Base-by-base conservation (phyloP, 2,888 invertebrate genomes). In the Marasmarcha lunaedactyla region DNA sequence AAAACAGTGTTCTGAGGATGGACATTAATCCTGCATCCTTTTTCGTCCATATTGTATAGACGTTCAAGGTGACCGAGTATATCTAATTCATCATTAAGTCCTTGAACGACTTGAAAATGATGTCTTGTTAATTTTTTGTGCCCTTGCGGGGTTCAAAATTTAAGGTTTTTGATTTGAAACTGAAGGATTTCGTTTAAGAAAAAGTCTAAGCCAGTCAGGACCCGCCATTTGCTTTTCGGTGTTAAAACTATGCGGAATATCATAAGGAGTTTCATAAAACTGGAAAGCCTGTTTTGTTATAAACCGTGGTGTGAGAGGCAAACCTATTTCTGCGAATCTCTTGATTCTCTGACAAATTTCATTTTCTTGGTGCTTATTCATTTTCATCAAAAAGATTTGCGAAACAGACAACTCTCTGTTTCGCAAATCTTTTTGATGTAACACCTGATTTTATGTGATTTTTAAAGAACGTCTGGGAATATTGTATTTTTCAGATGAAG, bases 291-390 rank as follows among this genome's bases (percentile, higher is more conserved):
- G 49, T 25, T 49, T 45, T 15, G 43, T 36, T 7, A 52, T 50
- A 42, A 51, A 50, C 49, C 46, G 51, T 35, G 52, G 49, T 1
- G 51, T 52, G 43, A 53, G 49, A 44, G 52, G 52, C 43, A 54
- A 2, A 45, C 49, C 50, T 40, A 50, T 34, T 46, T 51, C 47
- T 41, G 51, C 49, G 49, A 52, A 52, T 36, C 54, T 42, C 49
- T 46, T 51, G 35, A 53, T 52, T 49, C 49, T 44, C 47, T 50
- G 46, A 35, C 46, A 44, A 46, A 52, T 49, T 15, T 52, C 51
- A 47, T 44, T 33, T 43, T 47, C 49, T 48, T 45, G 42, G 40
- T 49, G 44, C 47, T 48, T 47, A 42, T 45, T 44, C 11, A 50
- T 45, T 43, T 45, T 33, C n/a, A n/a, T n/a, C n/a, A n/a, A n/a